These are phyloP conservation scores for Lycocorax pyrrhopterus DNA, from an alignment of 2,113 vertebrate species.

Conservation along the genomic window DNA sequence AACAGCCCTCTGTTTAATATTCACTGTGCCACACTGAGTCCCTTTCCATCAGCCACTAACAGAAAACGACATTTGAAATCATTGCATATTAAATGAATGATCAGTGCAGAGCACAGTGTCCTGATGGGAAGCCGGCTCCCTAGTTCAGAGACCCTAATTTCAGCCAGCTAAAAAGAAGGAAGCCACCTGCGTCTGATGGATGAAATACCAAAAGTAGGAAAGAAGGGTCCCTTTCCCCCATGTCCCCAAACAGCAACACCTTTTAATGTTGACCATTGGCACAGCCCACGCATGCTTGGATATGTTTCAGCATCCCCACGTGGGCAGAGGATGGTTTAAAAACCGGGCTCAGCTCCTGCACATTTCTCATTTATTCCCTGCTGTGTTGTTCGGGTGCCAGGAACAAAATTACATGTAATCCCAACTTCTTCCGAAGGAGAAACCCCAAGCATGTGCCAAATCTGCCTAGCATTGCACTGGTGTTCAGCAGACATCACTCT, in stretches of 20 bases:
- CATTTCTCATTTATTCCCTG: background rate
- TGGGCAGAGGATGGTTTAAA: background rate
- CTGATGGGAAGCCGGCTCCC: background rate
- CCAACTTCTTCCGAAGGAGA: background rate
- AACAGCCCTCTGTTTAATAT: background rate
- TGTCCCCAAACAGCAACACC: background rate
- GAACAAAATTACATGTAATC: background rate
- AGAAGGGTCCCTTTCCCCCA: background rate
- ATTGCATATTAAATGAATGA: background rate
- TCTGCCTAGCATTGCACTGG: background rate
- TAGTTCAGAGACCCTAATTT: background rate
- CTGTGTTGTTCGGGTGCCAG: background rate
- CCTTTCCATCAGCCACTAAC: background rate
- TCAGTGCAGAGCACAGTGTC: background rate
- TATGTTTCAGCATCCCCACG: background rate
- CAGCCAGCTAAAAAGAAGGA: background rate
- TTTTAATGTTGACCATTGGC: background rate
- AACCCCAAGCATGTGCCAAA: background rate
- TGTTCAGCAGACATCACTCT: background rate
- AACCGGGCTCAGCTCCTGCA: background rate
- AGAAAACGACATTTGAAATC: background rate
- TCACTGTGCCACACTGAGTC: background rate
- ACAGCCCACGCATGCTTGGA: background rate
- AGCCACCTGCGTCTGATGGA: accelerated
- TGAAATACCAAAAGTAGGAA: background rate